Evolutionary conservation across 64 coral and sea anemone species (phyloP).

Genomic region (Stylophora pistillata): DNA sequence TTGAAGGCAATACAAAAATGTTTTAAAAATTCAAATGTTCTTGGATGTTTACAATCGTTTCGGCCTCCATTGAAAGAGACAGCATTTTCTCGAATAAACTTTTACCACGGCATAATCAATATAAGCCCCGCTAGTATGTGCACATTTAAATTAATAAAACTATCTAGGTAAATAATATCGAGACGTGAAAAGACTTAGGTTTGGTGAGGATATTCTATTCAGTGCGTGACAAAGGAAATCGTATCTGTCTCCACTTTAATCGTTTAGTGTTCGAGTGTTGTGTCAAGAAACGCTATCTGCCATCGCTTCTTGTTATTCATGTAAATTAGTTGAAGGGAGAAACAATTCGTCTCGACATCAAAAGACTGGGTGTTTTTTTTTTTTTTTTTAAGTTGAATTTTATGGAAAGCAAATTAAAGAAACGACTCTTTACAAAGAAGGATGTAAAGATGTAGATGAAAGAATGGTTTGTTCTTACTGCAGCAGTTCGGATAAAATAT

Average conservation of each 20-base stretch:
- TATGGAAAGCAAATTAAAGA: neutral
- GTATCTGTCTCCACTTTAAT: neutral
- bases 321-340: neutral
- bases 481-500: neutral
- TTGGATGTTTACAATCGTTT: neutral
- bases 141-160: neutral
- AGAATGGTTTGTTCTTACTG: neutral
- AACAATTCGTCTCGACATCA: neutral
- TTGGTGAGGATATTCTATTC: neutral
- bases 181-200: neutral
- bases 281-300: neutral
- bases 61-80: neutral
- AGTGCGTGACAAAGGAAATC: slow-evolving; percentile 2
- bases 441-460: neutral
- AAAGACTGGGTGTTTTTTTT: neutral
- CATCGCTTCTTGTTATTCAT: neutral
- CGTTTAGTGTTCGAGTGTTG: neutral
- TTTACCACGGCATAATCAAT: neutral
- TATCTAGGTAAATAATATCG: neutral
- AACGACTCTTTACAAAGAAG: neutral
- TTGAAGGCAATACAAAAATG: neutral
- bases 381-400: neutral
- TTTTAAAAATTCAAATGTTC: neutral
- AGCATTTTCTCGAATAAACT: neutral
- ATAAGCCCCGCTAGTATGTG: neutral